Evolutionary conservation across 2,797 vertebrate genomes (phyloP).

Genomic region (Danio albolineatus): DNA sequence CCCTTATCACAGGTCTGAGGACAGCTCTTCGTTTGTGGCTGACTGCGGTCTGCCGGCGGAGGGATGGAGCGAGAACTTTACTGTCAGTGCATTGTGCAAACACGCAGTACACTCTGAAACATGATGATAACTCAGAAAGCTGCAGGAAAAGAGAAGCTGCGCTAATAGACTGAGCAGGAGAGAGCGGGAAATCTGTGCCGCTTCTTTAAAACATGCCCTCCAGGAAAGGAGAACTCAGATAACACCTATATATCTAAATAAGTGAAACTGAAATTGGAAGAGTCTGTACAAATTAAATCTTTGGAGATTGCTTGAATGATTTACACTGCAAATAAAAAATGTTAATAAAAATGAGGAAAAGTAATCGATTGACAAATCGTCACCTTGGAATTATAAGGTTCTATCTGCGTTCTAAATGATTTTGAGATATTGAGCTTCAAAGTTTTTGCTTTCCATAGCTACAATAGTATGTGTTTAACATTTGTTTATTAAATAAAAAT

Average conservation of each 20-base stretch:
- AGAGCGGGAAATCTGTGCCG: not conserved
- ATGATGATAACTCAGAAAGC: slow-evolving; percentile 18
- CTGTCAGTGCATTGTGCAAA: not conserved
- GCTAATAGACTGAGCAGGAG: not conserved
- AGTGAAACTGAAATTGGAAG: not conserved
- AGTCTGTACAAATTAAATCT: not conserved
- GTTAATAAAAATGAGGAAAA: not conserved
- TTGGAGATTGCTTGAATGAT: not conserved
- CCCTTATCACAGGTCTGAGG: slow-evolving; percentile 16
- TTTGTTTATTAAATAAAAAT: no score
- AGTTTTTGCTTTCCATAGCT: no score
- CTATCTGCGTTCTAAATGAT: no score
- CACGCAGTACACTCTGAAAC: slow-evolving; percentile 23
- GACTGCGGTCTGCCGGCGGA: not conserved
- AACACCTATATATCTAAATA: not conserved
- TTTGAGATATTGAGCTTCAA: no score
- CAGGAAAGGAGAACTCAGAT: slow-evolving; percentile 3
- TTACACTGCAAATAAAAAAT: slow-evolving; percentile 3
- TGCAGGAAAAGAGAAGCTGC: not conserved
- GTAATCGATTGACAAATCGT: not conserved
- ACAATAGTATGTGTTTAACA: no score
- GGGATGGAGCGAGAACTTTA: not conserved
- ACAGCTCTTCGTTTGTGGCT: slow-evolving; percentile 6
- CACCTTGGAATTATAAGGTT: no score
- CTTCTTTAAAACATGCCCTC: not conserved